phyloP scores from a whole-genome alignment of 1,140 invertebrate species.

The Platyscapa corneri region DNA sequence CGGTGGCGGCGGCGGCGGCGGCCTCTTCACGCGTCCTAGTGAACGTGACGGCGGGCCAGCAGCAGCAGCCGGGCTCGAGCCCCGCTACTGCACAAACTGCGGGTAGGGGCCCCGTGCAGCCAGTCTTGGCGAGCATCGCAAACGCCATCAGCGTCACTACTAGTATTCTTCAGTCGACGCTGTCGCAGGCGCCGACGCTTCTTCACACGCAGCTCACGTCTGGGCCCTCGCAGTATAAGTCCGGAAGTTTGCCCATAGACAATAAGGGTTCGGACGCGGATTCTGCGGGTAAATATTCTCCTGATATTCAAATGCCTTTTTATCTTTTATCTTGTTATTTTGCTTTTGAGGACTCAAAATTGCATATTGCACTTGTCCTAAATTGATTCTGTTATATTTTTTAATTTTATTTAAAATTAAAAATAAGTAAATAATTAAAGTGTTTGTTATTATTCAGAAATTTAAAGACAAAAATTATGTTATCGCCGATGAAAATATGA shows the following conservation, averaged over 20 bases:
- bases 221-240: constrained; percentile 66
- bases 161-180: constrained; percentile 71
- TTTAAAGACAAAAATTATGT: too few relatives aligned
- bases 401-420: too few relatives aligned
- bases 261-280: constrained; percentile 66
- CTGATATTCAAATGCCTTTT: background rate
- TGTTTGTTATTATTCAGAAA: too few relatives aligned
- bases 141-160: constrained; percentile 65
- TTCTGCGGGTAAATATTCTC: constrained; percentile 53
- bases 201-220: constrained; percentile 68
- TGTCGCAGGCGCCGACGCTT: constrained; percentile 69
- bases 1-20: constrained; percentile 39
- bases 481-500: too few relatives aligned
- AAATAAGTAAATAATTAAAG: too few relatives aligned
- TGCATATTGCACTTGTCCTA: too few relatives aligned
- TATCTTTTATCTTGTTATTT: constrained; percentile 10
- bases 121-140: constrained; percentile 33
- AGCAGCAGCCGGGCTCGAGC: background rate
- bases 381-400: too few relatives aligned
- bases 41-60: constrained; percentile 53
- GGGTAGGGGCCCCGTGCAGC: background rate
- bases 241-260: constrained; percentile 66
- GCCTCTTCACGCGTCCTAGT: constrained; percentile 58
- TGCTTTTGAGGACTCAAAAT: too few relatives aligned
- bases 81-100: background rate